Base-by-base conservation (phyloP, 2,888 invertebrate species). In the Nephrocerus scutellatus region DNA sequence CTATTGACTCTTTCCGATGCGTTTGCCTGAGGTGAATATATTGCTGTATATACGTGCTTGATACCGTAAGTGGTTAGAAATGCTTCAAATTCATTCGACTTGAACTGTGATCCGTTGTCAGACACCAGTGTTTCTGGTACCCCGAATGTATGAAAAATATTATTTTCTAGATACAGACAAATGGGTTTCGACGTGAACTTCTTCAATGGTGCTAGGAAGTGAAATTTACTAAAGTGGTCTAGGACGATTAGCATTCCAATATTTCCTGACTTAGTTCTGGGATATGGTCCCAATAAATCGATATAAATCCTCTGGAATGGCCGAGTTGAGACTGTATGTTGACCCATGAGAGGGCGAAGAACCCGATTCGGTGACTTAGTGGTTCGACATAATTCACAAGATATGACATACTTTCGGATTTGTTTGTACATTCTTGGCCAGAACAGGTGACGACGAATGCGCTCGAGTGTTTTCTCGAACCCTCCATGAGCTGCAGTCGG, bases 221-320 rank as follows among this genome's bases (percentile, higher is more conserved):
- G 33, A 33, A 30, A 39, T 34, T 39, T 39, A 7, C 34, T 34
- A 8, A 34, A 10, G 23, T 39, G 34, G 18, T 39, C 34, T 13
- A 39, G 24, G 13, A 30, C 39, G 16, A 34, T 34, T 9, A 39
- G 33, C 3, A 39, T 34, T 3, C 34, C 34, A 12, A 30, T 14
- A 33, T 33, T 7, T 10, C 33, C 33, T 6, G 33, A 33, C 16
- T 18, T 14, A 14, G 33, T 23, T 33, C 33, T 22, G 6, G 22
- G 33, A 12, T 33, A 33, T 14, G 33, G 33, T 22, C 33, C 33
- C 9, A 33, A 24, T 24, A 33, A 33, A 14, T 33, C 33, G 5
- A 33, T 9, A 33, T 33, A 33, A 5, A 33, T 9, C 24, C 18
- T 33, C 15, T 33, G 33, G 20, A 33, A 33, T 5, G 24, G 15